Evolutionary conservation across 23 tunicate genomes (phyloP).

Genomic region (Pegea sp.): DNA sequence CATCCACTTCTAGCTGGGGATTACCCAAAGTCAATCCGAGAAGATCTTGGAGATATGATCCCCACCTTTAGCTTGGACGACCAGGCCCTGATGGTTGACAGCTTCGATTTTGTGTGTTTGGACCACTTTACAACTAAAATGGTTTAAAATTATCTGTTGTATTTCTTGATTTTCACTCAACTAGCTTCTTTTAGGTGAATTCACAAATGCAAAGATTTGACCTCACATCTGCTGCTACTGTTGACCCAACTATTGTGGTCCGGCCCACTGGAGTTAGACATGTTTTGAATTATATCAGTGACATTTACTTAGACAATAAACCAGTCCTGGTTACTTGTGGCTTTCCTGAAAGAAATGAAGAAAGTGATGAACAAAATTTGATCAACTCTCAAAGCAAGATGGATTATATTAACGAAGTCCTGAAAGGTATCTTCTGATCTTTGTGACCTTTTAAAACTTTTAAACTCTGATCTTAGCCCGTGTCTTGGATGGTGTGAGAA

Average conservation of each 20-base stretch:
- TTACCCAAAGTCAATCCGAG: slow-evolving; percentile 19
- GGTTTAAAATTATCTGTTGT: slow-evolving; percentile 1
- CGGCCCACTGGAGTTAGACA: slow-evolving; percentile 28
- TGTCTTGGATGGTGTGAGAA: slow-evolving; percentile 10
- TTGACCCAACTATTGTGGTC: slow-evolving; percentile 15
- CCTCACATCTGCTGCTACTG: slow-evolving; percentile 6
- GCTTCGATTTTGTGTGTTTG: slow-evolving; percentile 35
- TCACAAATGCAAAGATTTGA: slow-evolving; percentile 4
- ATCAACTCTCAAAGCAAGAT: no score
- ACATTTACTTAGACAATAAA: slow-evolving; percentile 4
- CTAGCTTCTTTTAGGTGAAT: slow-evolving; percentile 10
- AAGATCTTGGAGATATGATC: slow-evolving; percentile 5
- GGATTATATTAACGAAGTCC: slow-evolving; percentile 35
- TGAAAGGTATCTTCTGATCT: slow-evolving; percentile 26
- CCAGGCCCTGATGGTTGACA: slow-evolving; percentile 1
- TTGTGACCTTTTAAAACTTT: no score
- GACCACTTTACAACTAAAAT: slow-evolving; percentile 46
- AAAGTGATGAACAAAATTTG: slow-evolving; percentile 4
- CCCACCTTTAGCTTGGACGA: slow-evolving; percentile 22
- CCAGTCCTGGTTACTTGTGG: slow-evolving; percentile 25
- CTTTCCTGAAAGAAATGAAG: slow-evolving; percentile 19
- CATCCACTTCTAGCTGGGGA: slow-evolving; percentile 34
- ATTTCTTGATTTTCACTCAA: background rate
- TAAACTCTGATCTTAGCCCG: no score
- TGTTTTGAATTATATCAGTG: slow-evolving; percentile 15